Conservation (phyloP, 2,113 vertebrate genomes). For the Rissa tridactyla region DNA sequence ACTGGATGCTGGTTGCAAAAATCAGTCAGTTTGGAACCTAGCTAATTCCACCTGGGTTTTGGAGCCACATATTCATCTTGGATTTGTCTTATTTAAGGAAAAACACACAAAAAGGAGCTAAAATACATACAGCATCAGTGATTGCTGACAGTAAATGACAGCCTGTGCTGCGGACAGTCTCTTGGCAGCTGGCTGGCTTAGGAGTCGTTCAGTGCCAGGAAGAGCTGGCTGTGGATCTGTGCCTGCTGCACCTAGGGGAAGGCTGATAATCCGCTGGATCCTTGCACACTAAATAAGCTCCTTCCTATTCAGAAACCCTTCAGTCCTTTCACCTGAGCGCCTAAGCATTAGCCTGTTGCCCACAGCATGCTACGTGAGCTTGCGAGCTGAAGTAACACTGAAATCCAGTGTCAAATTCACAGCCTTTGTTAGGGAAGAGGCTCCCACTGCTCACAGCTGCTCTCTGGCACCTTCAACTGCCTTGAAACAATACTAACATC, state of each 20-base stretch:
- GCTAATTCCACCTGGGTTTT: background rate
- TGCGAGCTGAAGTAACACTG: background rate
- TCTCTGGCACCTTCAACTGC: background rate
- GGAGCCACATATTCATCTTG: background rate
- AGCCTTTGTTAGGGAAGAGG: background rate
- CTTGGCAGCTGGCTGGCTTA: background rate
- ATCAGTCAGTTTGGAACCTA: background rate
- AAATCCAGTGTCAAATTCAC: background rate
- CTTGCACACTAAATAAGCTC: background rate
- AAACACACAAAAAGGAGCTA: background rate
- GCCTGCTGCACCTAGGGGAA: background rate
- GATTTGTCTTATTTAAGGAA: background rate
- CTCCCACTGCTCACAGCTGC: background rate
- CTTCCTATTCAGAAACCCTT: background rate
- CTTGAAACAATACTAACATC: background rate
- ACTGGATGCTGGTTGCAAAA: background rate
- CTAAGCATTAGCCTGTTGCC: background rate
- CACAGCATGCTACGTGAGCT: background rate
- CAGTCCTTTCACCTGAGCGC: background rate
- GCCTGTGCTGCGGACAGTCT: background rate
- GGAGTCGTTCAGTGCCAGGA: background rate
- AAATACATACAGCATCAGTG: background rate
- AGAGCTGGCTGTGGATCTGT: background rate
- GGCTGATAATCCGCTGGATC: background rate
- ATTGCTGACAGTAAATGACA: background rate